A percentile compares a stretch with the other conserved stretches of the same genome.
Conservation (phyloP, 2,797 vertebrate species). For the Dermochelys coriacea region DNA sequence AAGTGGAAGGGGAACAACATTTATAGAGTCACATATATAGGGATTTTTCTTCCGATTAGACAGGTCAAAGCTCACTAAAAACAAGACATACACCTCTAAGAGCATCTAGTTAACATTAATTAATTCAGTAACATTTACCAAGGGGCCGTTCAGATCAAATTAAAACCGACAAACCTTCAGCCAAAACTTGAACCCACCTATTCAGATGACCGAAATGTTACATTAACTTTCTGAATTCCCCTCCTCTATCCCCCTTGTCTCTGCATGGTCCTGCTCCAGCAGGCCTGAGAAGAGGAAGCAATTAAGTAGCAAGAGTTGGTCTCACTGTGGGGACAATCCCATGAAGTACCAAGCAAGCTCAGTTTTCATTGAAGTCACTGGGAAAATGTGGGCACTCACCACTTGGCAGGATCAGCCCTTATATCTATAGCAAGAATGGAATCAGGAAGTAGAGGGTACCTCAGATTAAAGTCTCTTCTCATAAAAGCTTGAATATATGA, state of each 20-base stretch:
- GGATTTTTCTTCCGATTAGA: neutral
- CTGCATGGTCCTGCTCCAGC: neutral
- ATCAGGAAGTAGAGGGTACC: neutral
- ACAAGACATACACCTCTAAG: fast-evolving
- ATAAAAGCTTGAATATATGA: neutral
- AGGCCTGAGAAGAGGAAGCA: neutral
- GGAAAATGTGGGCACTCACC: neutral
- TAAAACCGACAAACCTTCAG: neutral
- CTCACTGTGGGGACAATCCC: neutral
- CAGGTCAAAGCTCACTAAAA: neutral
- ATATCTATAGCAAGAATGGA: neutral
- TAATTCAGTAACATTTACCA: neutral
- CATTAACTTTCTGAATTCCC: neutral
- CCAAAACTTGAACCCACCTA: neutral
- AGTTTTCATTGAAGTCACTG: neutral
- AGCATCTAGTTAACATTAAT: neutral
- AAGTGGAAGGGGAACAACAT: neutral
- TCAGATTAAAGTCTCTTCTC: neutral
- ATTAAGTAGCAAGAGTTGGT: neutral
- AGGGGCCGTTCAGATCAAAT: neutral
- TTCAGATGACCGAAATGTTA: neutral
- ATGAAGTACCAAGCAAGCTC: neutral
- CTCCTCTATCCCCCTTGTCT: neutral
- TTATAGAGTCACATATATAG: neutral
- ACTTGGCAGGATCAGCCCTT: neutral